phyloP scores from a whole-genome alignment of 2,888 invertebrate genomes.

The Melinaea marsaeus region DNA sequence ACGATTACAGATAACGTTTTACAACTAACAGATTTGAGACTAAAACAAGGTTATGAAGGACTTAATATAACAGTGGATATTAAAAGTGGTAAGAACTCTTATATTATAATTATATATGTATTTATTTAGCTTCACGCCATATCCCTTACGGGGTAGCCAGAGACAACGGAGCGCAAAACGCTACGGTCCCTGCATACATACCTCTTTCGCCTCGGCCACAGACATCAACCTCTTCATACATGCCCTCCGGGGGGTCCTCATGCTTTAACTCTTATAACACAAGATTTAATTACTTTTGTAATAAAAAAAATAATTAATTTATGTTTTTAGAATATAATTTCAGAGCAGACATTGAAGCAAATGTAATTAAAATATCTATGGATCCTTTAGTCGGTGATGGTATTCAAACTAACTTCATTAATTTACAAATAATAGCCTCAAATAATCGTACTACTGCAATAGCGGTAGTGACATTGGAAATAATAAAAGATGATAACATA shows the following conservation, averaged over 20 bases:
- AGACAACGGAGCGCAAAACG: too few species aligned
- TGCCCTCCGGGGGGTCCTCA: too few species aligned
- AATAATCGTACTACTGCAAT: slow-evolving; percentile 40
- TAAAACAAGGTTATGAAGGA: slow-evolving; percentile 49
- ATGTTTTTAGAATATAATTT: slow-evolving; percentile 48
- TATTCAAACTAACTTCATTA: slow-evolving; percentile 48
- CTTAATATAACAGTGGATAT: slow-evolving; percentile 36
- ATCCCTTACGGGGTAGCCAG: too few species aligned
- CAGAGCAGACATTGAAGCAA: slow-evolving; percentile 35
- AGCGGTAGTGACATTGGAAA: slow-evolving; percentile 50
- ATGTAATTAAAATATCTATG: slow-evolving; percentile 49
- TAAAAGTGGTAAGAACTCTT: slow-evolving; percentile 39
- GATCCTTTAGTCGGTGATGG: slow-evolving; percentile 38
- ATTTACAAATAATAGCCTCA: slow-evolving; percentile 46
- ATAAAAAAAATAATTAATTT: slow-evolving; percentile 1
- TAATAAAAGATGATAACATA: slow-evolving; percentile 53
- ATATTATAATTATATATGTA: not conserved
- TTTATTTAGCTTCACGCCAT: too few species aligned
- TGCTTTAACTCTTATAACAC: too few species aligned
- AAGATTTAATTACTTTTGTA: not conserved
- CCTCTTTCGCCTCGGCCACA: too few species aligned
- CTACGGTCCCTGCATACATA: too few species aligned
- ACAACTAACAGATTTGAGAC: slow-evolving; percentile 37
- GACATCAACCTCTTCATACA: too few species aligned
- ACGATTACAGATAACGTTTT: slow-evolving; percentile 47